Conservation (phyloP, 2,888 invertebrate species). For the Yponomeuta cagnagella region DNA sequence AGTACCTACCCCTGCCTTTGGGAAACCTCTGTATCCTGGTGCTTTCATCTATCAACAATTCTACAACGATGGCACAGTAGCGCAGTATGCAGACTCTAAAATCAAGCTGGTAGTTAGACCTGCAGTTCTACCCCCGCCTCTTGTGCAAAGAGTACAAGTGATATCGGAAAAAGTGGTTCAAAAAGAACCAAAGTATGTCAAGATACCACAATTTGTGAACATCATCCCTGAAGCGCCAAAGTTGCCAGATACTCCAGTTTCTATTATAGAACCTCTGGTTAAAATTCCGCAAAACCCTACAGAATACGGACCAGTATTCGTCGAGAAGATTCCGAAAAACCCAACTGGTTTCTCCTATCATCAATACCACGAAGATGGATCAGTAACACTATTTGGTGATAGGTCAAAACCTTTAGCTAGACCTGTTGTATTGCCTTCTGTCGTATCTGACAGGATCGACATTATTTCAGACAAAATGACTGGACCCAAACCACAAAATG, state of each 20-base stretch:
- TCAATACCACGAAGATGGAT: constrained; percentile 19
- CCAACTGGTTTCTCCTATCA: background rate
- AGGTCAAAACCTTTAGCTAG: constrained; percentile 13
- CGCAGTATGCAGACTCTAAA: background rate
- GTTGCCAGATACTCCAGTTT: background rate
- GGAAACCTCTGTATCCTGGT: constrained; percentile 15
- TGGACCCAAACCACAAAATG: no score
- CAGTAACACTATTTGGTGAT: constrained; percentile 15
- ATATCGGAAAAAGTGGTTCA: background rate
- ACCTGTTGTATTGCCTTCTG: background rate
- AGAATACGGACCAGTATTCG: background rate
- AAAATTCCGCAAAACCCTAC: background rate
- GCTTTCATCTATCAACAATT: constrained; percentile 21
- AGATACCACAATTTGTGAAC: background rate
- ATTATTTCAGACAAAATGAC: constrained; percentile 17
- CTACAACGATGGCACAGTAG: background rate
- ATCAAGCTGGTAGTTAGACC: background rate
- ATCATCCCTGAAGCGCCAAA: background rate
- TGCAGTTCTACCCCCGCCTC: background rate
- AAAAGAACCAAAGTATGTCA: background rate
- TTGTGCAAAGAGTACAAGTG: background rate
- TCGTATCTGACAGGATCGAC: constrained; percentile 14
- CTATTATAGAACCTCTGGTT: background rate
- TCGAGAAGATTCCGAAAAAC: background rate
- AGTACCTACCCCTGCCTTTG: background rate